phyloP scores from a whole-genome alignment of 2,888 invertebrate species.

The Microplitis deprimator region DNA sequence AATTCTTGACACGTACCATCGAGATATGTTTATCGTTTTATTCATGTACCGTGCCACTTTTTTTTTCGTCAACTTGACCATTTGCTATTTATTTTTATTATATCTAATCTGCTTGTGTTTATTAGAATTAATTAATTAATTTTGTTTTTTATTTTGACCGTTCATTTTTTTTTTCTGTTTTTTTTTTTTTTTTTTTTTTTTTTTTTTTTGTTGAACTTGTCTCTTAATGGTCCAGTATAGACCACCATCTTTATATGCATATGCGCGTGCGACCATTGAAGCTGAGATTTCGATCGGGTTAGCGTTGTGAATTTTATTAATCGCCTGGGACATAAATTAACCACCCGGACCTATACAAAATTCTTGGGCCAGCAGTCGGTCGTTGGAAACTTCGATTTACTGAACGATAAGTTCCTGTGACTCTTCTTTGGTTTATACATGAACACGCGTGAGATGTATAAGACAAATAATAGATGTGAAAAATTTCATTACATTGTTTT shows the following conservation, averaged over 20 bases:
- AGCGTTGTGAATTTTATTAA: slow-evolving; percentile 61
- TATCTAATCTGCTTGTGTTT: neutral
- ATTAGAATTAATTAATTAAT: neutral
- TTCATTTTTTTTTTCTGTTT: slow-evolving; percentile 21
- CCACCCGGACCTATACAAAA: slow-evolving; percentile 48
- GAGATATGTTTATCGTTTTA: slow-evolving; percentile 55
- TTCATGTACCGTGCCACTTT: slow-evolving; percentile 24
- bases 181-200: slow-evolving; percentile 30
- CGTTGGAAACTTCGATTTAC: slow-evolving; percentile 34
- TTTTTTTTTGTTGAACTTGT: slow-evolving; percentile 10
- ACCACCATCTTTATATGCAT: slow-evolving; percentile 31
- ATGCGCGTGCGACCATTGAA: slow-evolving; percentile 33
- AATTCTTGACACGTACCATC: slow-evolving; percentile 65
- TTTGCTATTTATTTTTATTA: neutral
- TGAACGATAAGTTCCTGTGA: slow-evolving; percentile 30
- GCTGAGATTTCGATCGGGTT: slow-evolving; percentile 59
- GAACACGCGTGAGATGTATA: slow-evolving; percentile 17
- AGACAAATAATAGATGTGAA: slow-evolving; percentile 12
- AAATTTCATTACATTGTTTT: slow-evolving; percentile 6
- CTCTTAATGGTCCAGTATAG: slow-evolving; percentile 14
- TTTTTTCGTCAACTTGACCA: neutral
- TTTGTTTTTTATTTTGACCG: neutral
- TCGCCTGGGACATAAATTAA: slow-evolving; percentile 62
- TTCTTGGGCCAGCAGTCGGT: slow-evolving; percentile 45
- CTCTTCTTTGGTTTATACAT: slow-evolving; percentile 22